Conservation (phyloP, 2,113 vertebrate genomes). For the Collichthys lucidus region DNA sequence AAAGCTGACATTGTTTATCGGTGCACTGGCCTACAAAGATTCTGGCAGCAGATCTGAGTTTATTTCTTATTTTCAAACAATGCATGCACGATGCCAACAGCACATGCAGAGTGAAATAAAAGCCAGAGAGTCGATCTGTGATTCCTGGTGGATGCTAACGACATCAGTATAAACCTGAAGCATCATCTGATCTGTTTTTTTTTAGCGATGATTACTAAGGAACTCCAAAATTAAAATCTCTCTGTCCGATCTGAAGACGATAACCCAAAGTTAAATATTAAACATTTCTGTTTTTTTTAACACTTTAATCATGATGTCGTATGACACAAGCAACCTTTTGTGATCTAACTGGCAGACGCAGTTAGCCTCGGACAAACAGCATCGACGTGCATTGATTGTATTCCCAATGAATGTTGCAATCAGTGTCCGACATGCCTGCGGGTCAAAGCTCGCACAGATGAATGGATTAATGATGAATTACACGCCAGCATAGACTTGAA, state of each 20-base stretch:
- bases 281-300: neutral
- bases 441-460: constrained; percentile 20
- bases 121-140: neutral
- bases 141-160: no score
- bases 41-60: no score
- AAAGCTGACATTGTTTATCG: no score
- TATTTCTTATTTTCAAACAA: no score
- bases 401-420: constrained; percentile 9
- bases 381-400: constrained; percentile 6
- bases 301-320: neutral
- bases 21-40: no score
- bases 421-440: constrained; percentile 1
- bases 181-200: neutral
- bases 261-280: neutral
- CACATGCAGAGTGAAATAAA: neutral
- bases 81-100: neutral
- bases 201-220: neutral
- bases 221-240: neutral
- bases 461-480: constrained; percentile 1
- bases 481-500: no score
- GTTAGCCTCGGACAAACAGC: neutral
- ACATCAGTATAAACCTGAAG: neutral
- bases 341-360: neutral
- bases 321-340: constrained; percentile 16
- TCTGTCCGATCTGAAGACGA: neutral